These are phyloP conservation scores for Zaprionus ghesquierei DNA, from an alignment of 1,140 invertebrate genomes.

Conservation along the genomic window DNA sequence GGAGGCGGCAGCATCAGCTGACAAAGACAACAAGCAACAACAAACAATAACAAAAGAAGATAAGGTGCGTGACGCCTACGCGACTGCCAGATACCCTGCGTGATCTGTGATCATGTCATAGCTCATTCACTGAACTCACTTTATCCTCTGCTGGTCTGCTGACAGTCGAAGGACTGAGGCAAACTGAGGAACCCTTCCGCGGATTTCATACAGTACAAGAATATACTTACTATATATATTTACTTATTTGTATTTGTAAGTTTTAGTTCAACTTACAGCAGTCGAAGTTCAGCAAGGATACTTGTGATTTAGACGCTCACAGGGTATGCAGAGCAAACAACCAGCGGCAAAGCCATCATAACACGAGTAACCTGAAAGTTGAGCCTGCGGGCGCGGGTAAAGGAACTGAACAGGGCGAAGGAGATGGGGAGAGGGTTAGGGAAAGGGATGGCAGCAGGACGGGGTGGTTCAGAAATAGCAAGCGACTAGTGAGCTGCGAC, in stretches of 20 bases:
- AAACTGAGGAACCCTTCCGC: no score
- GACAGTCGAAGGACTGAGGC: no score
- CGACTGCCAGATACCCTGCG: background rate
- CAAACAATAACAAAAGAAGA: background rate
- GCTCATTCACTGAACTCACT: no score
- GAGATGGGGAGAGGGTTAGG: background rate
- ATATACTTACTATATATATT: no score
- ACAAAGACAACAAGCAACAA: slow-evolving; percentile 28
- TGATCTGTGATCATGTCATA: no score
- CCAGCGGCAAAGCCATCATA: background rate
- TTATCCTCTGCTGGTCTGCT: no score
- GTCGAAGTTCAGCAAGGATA: no score
- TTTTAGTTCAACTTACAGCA: no score
- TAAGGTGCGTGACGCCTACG: background rate
- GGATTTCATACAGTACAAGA: no score
- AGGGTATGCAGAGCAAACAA: background rate
- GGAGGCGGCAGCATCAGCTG: slow-evolving; percentile 29
- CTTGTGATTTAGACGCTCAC: no score
- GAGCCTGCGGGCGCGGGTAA: background rate
- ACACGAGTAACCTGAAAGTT: background rate
- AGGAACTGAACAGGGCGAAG: no score
- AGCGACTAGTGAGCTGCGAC: background rate
- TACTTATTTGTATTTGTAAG: no score
- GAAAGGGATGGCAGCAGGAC: background rate
- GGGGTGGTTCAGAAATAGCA: background rate